Evolutionary conservation across 2,797 vertebrate species (phyloP).

Genomic region (Centroberyx gerrardi): DNA sequence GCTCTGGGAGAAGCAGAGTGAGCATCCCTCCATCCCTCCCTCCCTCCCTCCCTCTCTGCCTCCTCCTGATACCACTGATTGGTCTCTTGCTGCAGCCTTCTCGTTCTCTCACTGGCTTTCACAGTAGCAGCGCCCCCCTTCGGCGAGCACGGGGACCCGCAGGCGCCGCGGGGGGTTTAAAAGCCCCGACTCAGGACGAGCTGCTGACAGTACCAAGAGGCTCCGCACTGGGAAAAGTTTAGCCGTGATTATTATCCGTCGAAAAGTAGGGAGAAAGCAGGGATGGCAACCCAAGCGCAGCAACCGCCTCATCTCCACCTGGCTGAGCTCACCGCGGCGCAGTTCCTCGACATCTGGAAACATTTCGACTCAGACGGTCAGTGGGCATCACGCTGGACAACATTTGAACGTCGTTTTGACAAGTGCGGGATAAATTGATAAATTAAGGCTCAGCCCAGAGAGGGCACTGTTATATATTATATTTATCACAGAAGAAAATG

Average conservation of each 20-base stretch:
- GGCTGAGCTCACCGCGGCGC: constrained; percentile 93
- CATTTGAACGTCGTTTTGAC: too few species aligned
- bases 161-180: constrained; percentile 77
- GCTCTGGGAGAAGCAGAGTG: constrained; percentile 16
- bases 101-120: constrained; percentile 12
- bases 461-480: too few species aligned
- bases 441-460: too few species aligned
- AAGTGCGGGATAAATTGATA: background rate
- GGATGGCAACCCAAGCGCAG: constrained; percentile 89
- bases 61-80: constrained; percentile 34
- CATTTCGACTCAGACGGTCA: constrained; percentile 95
- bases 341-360: constrained; percentile 97
- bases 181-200: constrained; percentile 75
- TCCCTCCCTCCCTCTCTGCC: background rate
- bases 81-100: constrained; percentile 28
- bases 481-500: too few species aligned
- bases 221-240: constrained; percentile 73
- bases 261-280: constrained; percentile 48
- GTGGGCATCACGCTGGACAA: constrained; percentile 58
- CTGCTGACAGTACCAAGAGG: constrained; percentile 65
- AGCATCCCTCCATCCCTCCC: background rate
- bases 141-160: constrained; percentile 57
- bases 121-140: constrained; percentile 71
- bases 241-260: constrained; percentile 43
- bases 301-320: constrained; percentile 91